Evolutionary conservation across 2,797 vertebrate species (phyloP).

Genomic region (Thalassophryne amazonica): DNA sequence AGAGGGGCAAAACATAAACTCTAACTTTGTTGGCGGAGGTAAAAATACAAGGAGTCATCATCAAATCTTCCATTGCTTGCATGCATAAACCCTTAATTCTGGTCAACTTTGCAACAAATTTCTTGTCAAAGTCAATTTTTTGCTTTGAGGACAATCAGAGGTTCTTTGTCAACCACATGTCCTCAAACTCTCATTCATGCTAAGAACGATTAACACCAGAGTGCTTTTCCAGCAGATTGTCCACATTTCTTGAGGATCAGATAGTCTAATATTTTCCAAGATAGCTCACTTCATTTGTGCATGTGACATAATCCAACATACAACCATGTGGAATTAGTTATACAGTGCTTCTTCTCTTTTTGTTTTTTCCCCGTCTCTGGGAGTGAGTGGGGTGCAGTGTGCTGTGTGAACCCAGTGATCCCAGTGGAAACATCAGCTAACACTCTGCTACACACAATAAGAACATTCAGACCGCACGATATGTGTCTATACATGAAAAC

Average conservation of each 20-base stretch:
- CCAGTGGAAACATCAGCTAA: not conserved
- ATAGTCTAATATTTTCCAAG: slow-evolving; percentile 68
- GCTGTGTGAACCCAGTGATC: slow-evolving; percentile 26
- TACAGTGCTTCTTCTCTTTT: slow-evolving; percentile 11
- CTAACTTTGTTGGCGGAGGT: too few species aligned
- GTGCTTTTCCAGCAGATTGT: slow-evolving; percentile 45
- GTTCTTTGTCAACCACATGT: not conserved
- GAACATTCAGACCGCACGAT: too few species aligned
- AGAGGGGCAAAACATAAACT: too few species aligned
- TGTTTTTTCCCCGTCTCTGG: slow-evolving; percentile 4
- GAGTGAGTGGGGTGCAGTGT: slow-evolving; percentile 14
- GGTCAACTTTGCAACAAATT: too few species aligned
- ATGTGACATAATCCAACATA: slow-evolving; percentile 70
- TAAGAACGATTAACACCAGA: slow-evolving; percentile 29
- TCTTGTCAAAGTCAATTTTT: not conserved
- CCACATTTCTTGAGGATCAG: slow-evolving; percentile 63
- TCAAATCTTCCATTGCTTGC: too few species aligned
- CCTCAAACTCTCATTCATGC: slow-evolving; percentile 19
- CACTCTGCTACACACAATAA: not conserved
- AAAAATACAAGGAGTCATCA: too few species aligned
- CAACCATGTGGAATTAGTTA: slow-evolving; percentile 69
- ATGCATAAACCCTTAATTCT: too few species aligned
- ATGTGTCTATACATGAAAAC: too few species aligned
- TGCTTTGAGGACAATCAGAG: not conserved
- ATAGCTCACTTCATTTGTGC: slow-evolving; percentile 52